Conservation (phyloP, 2,888 invertebrate genomes). For the Thyatira batis region DNA sequence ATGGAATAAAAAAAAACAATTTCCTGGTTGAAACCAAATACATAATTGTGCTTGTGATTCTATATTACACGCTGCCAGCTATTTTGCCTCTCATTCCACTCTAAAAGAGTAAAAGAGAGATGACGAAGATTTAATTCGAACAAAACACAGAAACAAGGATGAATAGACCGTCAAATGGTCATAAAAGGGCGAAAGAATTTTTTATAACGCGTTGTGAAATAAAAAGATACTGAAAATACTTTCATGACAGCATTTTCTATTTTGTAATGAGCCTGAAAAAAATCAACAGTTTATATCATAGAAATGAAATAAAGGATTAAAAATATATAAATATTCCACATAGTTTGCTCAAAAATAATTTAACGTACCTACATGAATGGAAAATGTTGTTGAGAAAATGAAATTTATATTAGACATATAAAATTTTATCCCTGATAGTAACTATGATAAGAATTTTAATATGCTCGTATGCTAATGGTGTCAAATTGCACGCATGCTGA, state of each 20-base stretch:
- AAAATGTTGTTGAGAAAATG: conserved; percentile 59
- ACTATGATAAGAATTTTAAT: conserved; percentile 60
- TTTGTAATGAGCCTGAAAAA: conserved; percentile 4
- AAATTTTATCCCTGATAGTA: conserved; percentile 68
- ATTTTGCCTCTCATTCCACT: conserved; percentile 32
- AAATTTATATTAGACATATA: conserved; percentile 58
- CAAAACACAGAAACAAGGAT: conserved; percentile 31
- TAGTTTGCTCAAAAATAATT: conserved; percentile 59
- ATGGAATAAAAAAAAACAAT: conserved; percentile 41
- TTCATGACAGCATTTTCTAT: conserved; percentile 59
- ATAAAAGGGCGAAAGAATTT: conserved; percentile 64
- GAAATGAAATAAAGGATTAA: background rate
- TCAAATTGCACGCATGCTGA: conserved; percentile 77
- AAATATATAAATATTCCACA: conserved; percentile 10
- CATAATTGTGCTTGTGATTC: conserved; percentile 64
- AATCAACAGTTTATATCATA: background rate
- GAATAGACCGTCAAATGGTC: conserved; percentile 42
- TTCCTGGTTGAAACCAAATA: conserved; percentile 24
- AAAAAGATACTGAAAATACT: conserved; percentile 52
- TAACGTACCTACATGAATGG: conserved; percentile 31
- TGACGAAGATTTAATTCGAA: conserved; percentile 23
- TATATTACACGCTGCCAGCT: conserved; percentile 47
- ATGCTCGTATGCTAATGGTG: conserved; percentile 74
- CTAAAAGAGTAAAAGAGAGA: conserved; percentile 43
- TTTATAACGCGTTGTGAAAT: conserved; percentile 78